Base-by-base conservation (phyloP, 2,797 vertebrate species). In the Dryobates pubescens region DNA sequence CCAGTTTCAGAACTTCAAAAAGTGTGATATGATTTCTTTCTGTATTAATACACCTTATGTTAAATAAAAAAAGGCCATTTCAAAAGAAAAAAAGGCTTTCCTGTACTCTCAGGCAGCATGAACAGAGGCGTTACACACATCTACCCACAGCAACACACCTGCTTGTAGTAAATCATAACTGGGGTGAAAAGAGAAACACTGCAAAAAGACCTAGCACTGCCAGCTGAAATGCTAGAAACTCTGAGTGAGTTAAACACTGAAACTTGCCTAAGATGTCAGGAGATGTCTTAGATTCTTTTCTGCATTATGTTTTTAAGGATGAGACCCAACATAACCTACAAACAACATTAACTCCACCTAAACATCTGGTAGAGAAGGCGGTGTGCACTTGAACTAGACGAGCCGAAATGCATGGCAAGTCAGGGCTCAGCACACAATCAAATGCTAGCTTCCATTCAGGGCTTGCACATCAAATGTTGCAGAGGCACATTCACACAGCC, bases 341-440 rank as follows among this genome's bases (percentile, higher is more conserved):
- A 43, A 47, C 13, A 70, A 3, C 10, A 65, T 22, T 20, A 68
- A 78, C 45, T 11, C 36, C n/a, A 34, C 10, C 20, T 74, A 75
- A 74, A 82, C 43, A 23, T 54, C 49, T 10, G 19, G 2, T 1
- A 10, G 0, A 64, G 32, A 10, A n/a, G 34, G 43, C 38, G 82
- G 41, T 1, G 0, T 1, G 17, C 51, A 29, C 32, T 62, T 49
- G 1, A 53, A 64, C 49, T 59, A n/a, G 13, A 22, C 0, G 0
- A 69, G 34, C 14, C 56, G 17, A 32, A 43, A 19, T 3, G 22
- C 17, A 7, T 4, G 7, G 4, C 3, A 61, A 57, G 45, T 10
- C 57, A 64, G 41, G 19, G 41, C 65, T 86, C 54, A 32, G 26
- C 8, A 34, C 13, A 5, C 10, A 23, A 45, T 23, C 17, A 41